phyloP scores from a whole-genome alignment of 2,888 invertebrate species.

The Sisyra terminalis region DNA sequence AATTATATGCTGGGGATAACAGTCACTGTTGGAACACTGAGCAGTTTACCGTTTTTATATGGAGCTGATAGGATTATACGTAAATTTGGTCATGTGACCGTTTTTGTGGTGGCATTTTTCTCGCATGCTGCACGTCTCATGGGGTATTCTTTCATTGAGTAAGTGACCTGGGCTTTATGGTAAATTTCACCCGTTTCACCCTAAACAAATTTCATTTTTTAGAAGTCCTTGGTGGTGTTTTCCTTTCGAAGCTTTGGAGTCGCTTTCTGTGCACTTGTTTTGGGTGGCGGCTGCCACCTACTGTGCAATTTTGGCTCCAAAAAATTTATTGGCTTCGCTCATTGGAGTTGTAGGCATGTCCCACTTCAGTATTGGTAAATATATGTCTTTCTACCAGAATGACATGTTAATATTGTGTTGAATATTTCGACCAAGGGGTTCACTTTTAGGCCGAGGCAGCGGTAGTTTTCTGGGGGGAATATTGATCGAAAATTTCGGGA shows the following conservation, averaged over 20 bases:
- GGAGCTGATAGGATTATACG: constrained; percentile 70
- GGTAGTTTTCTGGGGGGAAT: constrained; percentile 69
- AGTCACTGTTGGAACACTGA: constrained; percentile 68
- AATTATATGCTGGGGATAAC: constrained; percentile 70
- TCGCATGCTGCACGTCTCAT: constrained; percentile 68
- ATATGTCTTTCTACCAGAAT: neutral
- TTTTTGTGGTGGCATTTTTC: constrained; percentile 71
- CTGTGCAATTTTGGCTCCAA: constrained; percentile 69
- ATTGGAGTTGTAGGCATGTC: constrained; percentile 80
- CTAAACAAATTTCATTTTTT: constrained; percentile 14
- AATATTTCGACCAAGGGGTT: neutral
- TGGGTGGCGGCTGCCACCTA: constrained; percentile 85
- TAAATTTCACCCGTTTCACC: neutral
- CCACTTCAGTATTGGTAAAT: constrained; percentile 68
- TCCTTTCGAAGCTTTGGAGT: constrained; percentile 76
- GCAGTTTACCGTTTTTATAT: constrained; percentile 71
- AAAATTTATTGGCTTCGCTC: constrained; percentile 65
- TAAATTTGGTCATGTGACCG: constrained; percentile 66
- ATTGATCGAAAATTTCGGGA: constrained; percentile 57
- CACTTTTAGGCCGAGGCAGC: constrained; percentile 50
- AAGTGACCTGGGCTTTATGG: constrained; percentile 23
- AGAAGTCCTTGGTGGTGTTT: constrained; percentile 83
- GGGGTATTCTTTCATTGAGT: constrained; percentile 76
- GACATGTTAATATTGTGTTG: too few species aligned
- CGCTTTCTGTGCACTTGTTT: constrained; percentile 72